Conservation (phyloP, 2,888 invertebrate species). For the Serripes groenlandicus region DNA sequence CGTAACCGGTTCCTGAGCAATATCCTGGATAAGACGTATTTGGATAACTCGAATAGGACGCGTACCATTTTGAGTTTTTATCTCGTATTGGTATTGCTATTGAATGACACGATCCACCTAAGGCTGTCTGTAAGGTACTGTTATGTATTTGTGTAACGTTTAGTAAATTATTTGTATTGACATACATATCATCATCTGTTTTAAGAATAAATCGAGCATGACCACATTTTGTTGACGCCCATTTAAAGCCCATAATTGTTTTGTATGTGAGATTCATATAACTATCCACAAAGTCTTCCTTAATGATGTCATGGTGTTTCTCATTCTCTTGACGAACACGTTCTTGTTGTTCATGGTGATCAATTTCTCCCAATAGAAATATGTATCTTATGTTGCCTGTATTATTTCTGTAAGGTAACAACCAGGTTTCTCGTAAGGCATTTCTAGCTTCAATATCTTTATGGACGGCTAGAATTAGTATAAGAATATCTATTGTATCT, state of each 20-base stretch:
- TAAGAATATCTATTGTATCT: slow-evolving; percentile 48
- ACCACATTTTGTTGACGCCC: slow-evolving; percentile 61
- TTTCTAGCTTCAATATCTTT: slow-evolving; percentile 38
- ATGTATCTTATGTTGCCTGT: slow-evolving; percentile 60
- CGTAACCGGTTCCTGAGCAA: slow-evolving; percentile 79
- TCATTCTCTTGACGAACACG: slow-evolving; percentile 48
- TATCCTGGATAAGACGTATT: slow-evolving; percentile 73
- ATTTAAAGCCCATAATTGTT: slow-evolving; percentile 70
- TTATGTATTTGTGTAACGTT: slow-evolving; percentile 33
- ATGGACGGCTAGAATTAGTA: slow-evolving; percentile 59
- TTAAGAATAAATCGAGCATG: slow-evolving; percentile 65
- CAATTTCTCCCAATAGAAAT: slow-evolving; percentile 57
- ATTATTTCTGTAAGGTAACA: slow-evolving; percentile 52
- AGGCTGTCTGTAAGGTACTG: slow-evolving; percentile 43
- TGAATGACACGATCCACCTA: slow-evolving; percentile 68
- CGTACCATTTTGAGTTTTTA: slow-evolving; percentile 77
- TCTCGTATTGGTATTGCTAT: slow-evolving; percentile 68
- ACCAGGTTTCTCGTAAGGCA: slow-evolving; percentile 66
- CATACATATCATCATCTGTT: slow-evolving; percentile 79
- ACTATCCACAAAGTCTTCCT: slow-evolving; percentile 67
- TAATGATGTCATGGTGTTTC: slow-evolving; percentile 57
- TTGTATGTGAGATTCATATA: slow-evolving; percentile 69
- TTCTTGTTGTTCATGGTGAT: background rate
- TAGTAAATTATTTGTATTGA: slow-evolving; percentile 64
- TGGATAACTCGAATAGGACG: slow-evolving; percentile 72